A percentile compares a stretch with the other conserved stretches of the same genome.
phyloP scores from a whole-genome alignment of 2,888 invertebrate genomes.

The Lithophane leautieri region DNA sequence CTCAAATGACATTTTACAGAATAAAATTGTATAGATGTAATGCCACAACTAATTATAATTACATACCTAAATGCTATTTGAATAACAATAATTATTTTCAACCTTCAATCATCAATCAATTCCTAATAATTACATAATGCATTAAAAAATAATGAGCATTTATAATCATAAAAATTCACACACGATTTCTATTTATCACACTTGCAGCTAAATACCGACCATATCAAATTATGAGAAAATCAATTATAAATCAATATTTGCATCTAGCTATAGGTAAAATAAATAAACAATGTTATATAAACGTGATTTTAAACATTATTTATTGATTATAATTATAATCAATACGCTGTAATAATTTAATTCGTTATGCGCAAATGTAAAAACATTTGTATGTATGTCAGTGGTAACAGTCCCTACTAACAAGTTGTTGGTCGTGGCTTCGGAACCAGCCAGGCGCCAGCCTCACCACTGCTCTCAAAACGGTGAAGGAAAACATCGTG shows the following conservation, averaged over 20 bases:
- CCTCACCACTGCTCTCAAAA: too few relatives aligned
- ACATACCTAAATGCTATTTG: background rate
- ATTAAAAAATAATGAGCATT: slow-evolving; percentile 32
- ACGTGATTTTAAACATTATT: background rate
- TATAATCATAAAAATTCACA: slow-evolving; percentile 4
- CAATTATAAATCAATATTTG: slow-evolving; percentile 1
- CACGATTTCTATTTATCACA: slow-evolving; percentile 12
- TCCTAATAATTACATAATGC: slow-evolving; percentile 11
- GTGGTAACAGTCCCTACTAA: too few relatives aligned
- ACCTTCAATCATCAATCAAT: slow-evolving; percentile 30
- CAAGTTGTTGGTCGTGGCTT: too few relatives aligned
- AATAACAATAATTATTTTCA: slow-evolving; percentile 8
- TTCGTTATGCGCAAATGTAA: background rate
- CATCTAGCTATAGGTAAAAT: background rate
- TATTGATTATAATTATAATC: background rate
- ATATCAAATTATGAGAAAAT: slow-evolving; percentile 21
- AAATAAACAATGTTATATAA: background rate
- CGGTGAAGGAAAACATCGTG: too few relatives aligned
- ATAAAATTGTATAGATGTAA: background rate
- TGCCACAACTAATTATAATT: slow-evolving; percentile 13
- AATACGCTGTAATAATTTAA: background rate
- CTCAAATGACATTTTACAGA: background rate
- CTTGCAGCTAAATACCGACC: background rate
- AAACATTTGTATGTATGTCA: too few relatives aligned
- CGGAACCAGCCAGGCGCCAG: too few relatives aligned